Evolutionary conservation across 2,797 vertebrate species (phyloP), one percentile per base, ranked within the genome.

Genomic region (Coregonus sp.): DNA sequence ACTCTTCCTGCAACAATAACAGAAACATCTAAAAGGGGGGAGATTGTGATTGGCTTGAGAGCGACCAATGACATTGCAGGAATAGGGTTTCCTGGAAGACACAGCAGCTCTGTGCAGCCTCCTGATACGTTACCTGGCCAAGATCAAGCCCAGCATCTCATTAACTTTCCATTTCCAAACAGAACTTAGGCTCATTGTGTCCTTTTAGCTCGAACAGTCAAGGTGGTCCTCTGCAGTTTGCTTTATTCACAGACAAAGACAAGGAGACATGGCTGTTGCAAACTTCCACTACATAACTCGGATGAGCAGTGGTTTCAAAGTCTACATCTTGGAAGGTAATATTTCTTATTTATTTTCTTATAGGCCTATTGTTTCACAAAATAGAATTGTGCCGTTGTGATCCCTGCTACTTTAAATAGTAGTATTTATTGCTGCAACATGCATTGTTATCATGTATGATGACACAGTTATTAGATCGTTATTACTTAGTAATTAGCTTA

Each of bases 301-400:
- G 77, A 95, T 95, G 94, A 95, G 92, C 92, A 95, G 95, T 47
- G 95, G 95, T 75, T 95, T 95, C 83, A 95, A 95, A 86, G 95
- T 95, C 61, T 95, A 95, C 91, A 95, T 95, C 78, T 83, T 95
- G 80, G 95, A 95, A 81, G 95, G 95, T 95, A 88, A 87, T 9
- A 66, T 37, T 52, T 20, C 72, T 75, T 61, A 56, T 1, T 47
- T 61, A 75, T 16, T n/a, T 20, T 73, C 1, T 4, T 47, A 75
- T n/a, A 70, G 9, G 9, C 40, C 37, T 56, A 4, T 47, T 18
- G 16, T 68, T 35, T 35, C 31, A 68, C 5, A 35, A 68, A 29
- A 68, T 35, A 35, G 14, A 18, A 35, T 68, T 35, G 6, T 37
- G 31, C 31, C 18, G 16, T 15, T 68, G 52, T 16, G 70, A 52